phyloP scores from a whole-genome alignment of 2,113 vertebrate genomes.

The Anthoscopus minutus region DNA sequence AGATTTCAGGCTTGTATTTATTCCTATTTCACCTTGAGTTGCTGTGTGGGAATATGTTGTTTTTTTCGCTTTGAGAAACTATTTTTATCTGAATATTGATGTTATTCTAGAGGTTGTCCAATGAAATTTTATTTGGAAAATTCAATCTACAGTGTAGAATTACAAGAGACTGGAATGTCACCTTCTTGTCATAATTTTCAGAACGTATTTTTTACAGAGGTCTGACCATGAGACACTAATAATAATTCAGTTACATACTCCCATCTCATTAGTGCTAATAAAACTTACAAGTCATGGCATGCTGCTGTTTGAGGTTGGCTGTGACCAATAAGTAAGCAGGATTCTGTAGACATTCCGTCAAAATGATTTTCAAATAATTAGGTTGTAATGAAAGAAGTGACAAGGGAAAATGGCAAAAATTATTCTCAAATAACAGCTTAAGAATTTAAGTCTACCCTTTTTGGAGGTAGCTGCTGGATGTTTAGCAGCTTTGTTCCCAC shows the following conservation, averaged over 20 bases:
- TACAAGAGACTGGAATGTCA: not conserved
- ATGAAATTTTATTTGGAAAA: not conserved
- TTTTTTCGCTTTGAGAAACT: not conserved
- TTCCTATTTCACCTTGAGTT: not conserved
- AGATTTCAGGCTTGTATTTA: not conserved
- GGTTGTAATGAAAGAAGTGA: not conserved
- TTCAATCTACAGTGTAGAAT: not conserved
- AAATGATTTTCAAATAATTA: not conserved
- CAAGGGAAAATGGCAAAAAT: not conserved
- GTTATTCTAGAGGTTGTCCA: not conserved
- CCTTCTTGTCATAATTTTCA: not conserved
- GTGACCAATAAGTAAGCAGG: not conserved
- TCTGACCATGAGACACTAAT: not conserved
- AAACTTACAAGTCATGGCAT: not conserved
- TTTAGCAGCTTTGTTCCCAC: not conserved
- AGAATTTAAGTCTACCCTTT: not conserved
- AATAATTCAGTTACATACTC: not conserved
- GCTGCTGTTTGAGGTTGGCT: not conserved
- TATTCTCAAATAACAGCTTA: not conserved
- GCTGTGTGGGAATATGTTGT: not conserved
- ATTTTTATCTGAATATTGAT: not conserved
- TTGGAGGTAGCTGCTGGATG: not conserved
- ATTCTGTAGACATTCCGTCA: not conserved
- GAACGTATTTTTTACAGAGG: not conserved
- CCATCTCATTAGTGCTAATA: slow-evolving; percentile 9